A percentile compares a stretch with the other conserved stretches of the same genome.
These are phyloP conservation scores for Aromia moschata DNA, from an alignment of 2,888 invertebrate genomes.

Conservation along the genomic window DNA sequence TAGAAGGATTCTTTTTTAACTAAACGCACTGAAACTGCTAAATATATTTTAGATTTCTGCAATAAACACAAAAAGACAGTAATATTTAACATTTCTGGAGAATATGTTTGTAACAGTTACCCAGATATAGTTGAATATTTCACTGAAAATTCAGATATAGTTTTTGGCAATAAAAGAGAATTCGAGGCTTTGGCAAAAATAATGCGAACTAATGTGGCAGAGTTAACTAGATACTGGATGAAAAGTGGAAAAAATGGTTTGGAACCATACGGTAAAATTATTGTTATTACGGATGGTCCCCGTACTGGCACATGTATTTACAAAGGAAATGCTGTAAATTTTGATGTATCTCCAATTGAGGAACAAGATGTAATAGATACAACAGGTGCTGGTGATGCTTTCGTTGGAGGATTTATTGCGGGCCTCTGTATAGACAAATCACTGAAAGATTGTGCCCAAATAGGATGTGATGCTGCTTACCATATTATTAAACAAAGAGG, in stretches of 20 bases:
- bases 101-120: conserved; percentile 64
- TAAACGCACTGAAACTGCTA: conserved; percentile 62
- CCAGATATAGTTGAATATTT: conserved; percentile 61
- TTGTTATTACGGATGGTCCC: conserved; percentile 73
- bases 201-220: conserved; percentile 46
- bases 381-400: conserved; percentile 71
- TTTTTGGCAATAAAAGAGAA: conserved; percentile 69
- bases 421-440: conserved; percentile 61
- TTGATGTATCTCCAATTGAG: conserved; percentile 60
- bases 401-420: conserved; percentile 69
- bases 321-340: conserved; percentile 42
- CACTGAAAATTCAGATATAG: conserved; percentile 63
- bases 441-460: conserved; percentile 61
- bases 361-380: conserved; percentile 64
- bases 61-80: conserved; percentile 58
- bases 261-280: conserved; percentile 63
- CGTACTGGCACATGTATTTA: conserved; percentile 65
- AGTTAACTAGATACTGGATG: conserved; percentile 33
- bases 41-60: conserved; percentile 62
- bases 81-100: conserved; percentile 67
- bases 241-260: conserved; percentile 23
- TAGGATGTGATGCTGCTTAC: conserved; percentile 62
- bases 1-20: conserved; percentile 71
- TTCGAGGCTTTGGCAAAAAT: conserved; percentile 61
- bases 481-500: conserved; percentile 65